These are phyloP conservation scores for Carlito syrichta DNA, from an alignment of 2,113 vertebrate genomes.

Conservation along the genomic window DNA sequence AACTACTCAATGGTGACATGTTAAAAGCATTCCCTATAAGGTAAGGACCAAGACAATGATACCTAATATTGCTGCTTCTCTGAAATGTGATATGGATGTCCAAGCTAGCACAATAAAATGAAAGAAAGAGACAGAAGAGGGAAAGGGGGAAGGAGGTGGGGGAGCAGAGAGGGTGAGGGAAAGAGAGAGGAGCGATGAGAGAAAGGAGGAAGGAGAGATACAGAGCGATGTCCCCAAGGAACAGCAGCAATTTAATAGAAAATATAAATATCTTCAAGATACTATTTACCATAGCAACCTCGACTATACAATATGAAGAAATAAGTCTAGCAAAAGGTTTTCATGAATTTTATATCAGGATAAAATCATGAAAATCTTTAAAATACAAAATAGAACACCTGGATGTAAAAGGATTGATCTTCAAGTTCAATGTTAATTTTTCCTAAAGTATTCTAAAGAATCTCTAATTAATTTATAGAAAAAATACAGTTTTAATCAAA, in stretches of 20 bases:
- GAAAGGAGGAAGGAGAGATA: not conserved
- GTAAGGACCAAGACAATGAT: not conserved
- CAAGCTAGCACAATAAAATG: not conserved
- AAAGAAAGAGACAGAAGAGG: not conserved
- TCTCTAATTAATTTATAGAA: not conserved
- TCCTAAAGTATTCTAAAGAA: not conserved
- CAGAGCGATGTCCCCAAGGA: not conserved
- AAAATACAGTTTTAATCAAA: not conserved
- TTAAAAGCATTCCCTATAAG: not conserved
- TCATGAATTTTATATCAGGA: not conserved
- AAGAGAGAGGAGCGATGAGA: too few species aligned
- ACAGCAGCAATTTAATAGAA: not conserved
- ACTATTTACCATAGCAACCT: not conserved
- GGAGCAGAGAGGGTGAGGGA: not conserved
- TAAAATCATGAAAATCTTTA: not conserved
- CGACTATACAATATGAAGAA: not conserved
- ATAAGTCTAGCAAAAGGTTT: not conserved
- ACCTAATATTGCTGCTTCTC: not conserved
- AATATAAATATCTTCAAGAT: not conserved
- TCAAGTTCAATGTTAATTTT: not conserved
- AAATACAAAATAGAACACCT: not conserved
- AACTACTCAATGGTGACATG: not conserved
- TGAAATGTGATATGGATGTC: not conserved
- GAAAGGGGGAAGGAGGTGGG: not conserved
- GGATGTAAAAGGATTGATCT: not conserved